A percentile compares a stretch with the other conserved stretches of the same genome.
Evolutionary conservation across 1,140 invertebrate species (phyloP).

Genomic region (Penaeus japonicus): DNA sequence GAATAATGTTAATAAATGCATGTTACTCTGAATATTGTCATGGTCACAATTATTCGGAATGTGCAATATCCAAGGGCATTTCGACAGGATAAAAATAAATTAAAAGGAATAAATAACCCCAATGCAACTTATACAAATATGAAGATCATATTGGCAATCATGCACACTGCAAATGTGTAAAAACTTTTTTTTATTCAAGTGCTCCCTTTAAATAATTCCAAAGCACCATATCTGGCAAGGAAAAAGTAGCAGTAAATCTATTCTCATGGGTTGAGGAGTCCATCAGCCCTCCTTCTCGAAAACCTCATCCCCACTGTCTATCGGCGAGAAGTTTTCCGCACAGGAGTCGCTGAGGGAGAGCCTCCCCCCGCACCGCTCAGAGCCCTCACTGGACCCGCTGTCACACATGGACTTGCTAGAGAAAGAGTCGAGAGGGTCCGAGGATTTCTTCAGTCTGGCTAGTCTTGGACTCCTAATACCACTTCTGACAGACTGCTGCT

Average conservation of each 20-base stretch:
- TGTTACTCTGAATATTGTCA: conserved; percentile 41
- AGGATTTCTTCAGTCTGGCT: conserved; percentile 28
- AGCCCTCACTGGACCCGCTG: conserved; percentile 50
- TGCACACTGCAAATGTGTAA: conserved; percentile 36
- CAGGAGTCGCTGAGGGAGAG: conserved; percentile 52
- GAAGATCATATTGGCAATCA: background rate
- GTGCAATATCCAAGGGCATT: conserved; percentile 24
- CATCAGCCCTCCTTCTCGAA: conserved; percentile 40
- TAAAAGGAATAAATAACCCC: conserved; percentile 48
- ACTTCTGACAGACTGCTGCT: conserved; percentile 19
- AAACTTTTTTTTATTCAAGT: background rate
- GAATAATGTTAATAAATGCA: conserved; percentile 32
- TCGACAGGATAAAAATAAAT: conserved; percentile 30
- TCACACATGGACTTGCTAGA: conserved; percentile 46
- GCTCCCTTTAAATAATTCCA: conserved; percentile 7
- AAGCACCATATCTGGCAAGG: conserved; percentile 50
- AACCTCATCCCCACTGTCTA: conserved; percentile 52
- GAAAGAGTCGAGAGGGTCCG: conserved; percentile 46
- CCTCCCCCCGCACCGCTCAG: conserved; percentile 42
- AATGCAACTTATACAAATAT: conserved; percentile 9
- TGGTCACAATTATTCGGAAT: conserved; percentile 48
- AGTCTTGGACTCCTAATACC: conserved; percentile 46
- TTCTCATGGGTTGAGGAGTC: background rate
- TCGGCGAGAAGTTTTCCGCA: conserved; percentile 52
- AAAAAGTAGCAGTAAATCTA: conserved; percentile 8